These are phyloP conservation scores for Danio tinwini DNA, from an alignment of 2,797 vertebrate genomes.

Conservation along the genomic window DNA sequence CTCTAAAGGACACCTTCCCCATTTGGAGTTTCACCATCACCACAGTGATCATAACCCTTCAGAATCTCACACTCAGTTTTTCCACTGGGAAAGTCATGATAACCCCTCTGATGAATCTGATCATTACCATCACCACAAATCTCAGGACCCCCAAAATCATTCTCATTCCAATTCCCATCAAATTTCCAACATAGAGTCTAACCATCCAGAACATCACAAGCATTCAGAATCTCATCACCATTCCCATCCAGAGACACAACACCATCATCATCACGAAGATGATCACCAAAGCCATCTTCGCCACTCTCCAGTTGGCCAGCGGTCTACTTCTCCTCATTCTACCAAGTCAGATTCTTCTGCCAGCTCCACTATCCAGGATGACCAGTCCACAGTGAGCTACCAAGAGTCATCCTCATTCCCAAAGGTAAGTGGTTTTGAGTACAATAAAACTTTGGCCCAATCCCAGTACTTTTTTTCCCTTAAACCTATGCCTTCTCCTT, in stretches of 20 bases:
- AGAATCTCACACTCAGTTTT: conserved; percentile 39
- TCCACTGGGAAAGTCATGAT: conserved; percentile 29
- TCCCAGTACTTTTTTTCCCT: too few relatives aligned
- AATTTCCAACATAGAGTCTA: background rate
- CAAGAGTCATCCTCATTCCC: conserved; percentile 20
- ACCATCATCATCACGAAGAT: conserved; percentile 47
- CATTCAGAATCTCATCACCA: conserved; percentile 15
- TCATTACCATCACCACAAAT: conserved; percentile 21
- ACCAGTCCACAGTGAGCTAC: conserved; percentile 52
- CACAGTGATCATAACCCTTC: background rate
- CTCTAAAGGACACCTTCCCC: too few relatives aligned
- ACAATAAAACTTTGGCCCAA: background rate
- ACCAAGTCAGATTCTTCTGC: conserved; percentile 60
- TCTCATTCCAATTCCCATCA: conserved; percentile 29
- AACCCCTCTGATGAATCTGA: background rate
- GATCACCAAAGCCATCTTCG: conserved; percentile 47
- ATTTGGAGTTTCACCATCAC: background rate
- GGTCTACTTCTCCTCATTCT: conserved; percentile 51
- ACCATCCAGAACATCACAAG: background rate
- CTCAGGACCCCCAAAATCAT: conserved; percentile 31
- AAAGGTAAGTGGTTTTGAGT: conserved; percentile 27
- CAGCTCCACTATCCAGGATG: conserved; percentile 66
- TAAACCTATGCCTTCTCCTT: too few relatives aligned
- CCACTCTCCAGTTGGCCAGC: conserved; percentile 54
- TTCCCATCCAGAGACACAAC: background rate